Evolutionary conservation across 2,888 invertebrate genomes (phyloP), one percentile per base, ranked within the genome.

Genomic region (Syritta pipiens): DNA sequence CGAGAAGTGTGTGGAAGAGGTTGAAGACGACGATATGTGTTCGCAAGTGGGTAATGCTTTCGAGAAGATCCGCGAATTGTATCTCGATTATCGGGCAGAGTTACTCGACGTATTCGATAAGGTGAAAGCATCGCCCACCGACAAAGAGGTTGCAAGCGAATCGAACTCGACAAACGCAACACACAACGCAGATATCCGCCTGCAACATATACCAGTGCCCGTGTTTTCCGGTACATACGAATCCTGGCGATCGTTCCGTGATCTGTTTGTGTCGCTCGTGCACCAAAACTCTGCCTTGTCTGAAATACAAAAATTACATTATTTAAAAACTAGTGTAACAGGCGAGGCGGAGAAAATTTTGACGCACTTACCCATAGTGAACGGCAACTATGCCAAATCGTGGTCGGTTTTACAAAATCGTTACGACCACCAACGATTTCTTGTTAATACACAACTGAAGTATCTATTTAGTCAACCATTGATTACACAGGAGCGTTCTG

Each of bases 381-480:
- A 60, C 5, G 32, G 32, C 6, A 35, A 48, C 9, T 60, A 10
- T 5, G n/a, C 28, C 1, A 17, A 37, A 6, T 30, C 46, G 0
- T 60, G 60, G 46, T 4, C 30, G 3, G 32, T 30, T 46, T 22
- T 44, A 10, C 9, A 44, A 22, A 48, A 46, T 9, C 22, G 26
- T 14, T 40, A 57, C 10, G 59, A 44, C 10, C 19, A 55, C 7
- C 7, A 35, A 22, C 6, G 55, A 14, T 35, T 55, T 14, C 55
- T 55, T 4, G 22, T 37, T 2, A 55, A 37, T 1, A 55, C 35
- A 5, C 55, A 37, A 37, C 9, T 55, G 2, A 57, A 35, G 12
- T 35, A 44, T 10, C 20, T 67, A 6, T 67, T 74, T 26, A 67
- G 44, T 22, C 60, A 59, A 4, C 22, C 42, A 10, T 3, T 19